Evolutionary conservation across 2,888 invertebrate genomes (phyloP).

Genomic region (Cinara cedri): DNA sequence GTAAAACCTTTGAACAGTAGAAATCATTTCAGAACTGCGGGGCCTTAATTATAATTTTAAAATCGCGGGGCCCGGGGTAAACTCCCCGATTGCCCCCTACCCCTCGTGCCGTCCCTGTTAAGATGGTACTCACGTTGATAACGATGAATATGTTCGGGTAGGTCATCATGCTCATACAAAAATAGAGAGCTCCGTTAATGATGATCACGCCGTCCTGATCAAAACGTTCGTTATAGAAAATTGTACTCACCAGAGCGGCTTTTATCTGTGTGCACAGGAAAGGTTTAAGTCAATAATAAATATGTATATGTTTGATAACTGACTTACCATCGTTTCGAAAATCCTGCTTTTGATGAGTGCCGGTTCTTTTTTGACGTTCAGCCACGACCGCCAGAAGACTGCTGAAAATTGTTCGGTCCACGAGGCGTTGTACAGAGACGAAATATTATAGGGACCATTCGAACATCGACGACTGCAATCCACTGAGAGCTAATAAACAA

Average conservation of each 20-base stretch:
- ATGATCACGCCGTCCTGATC: slow-evolving; percentile 92
- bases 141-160: slow-evolving; percentile 95
- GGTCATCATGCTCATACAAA: slow-evolving; percentile 89
- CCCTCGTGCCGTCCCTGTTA: background rate
- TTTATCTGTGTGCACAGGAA: no score
- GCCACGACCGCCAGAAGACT: slow-evolving; percentile 88
- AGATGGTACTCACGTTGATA: slow-evolving; percentile 75
- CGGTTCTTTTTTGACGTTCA: slow-evolving; percentile 88
- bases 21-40: background rate
- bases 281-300: no score
- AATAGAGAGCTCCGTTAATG: slow-evolving; percentile 89
- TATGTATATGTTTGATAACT: no score
- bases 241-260: slow-evolving; percentile 82
- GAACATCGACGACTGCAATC: slow-evolving; percentile 6
- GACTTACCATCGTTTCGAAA: slow-evolving; percentile 80
- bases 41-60: slow-evolving; percentile 9
- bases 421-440: slow-evolving; percentile 77
- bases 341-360: slow-evolving; percentile 86
- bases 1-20: no score
- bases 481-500: background rate
- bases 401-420: slow-evolving; percentile 89
- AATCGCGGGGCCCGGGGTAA: no score
- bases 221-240: slow-evolving; percentile 82
- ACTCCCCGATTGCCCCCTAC: no score
- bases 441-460: slow-evolving; percentile 58